Percentiles rank a stretch among this genome's conserved stretches.
phyloP scores from a whole-genome alignment of 2,797 vertebrate genomes.

The Siniperca undulata region DNA sequence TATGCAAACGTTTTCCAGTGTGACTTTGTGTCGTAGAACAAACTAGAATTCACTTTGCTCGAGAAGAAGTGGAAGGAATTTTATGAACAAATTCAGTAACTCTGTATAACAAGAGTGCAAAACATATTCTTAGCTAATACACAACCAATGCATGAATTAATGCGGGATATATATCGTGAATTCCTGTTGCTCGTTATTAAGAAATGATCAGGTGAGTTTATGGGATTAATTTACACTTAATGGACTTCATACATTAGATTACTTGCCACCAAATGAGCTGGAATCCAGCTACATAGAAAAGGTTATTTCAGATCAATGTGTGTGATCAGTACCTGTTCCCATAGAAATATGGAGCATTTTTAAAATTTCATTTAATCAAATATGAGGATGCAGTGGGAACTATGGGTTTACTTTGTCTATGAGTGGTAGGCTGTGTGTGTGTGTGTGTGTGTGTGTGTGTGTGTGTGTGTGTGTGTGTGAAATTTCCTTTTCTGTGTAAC shows the following conservation, averaged over 20 bases:
- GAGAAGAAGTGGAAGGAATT: background rate
- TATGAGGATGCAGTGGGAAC: too few relatives aligned
- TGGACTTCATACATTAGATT: background rate
- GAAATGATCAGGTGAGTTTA: background rate
- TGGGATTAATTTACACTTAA: background rate
- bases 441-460: background rate
- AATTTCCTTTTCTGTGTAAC: background rate
- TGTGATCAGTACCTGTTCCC: background rate
- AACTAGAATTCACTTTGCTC: background rate
- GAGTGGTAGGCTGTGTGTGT: too few relatives aligned
- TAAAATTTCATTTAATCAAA: background rate
- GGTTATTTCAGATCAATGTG: background rate
- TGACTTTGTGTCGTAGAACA: background rate
- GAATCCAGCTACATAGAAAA: background rate
- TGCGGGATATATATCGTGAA: background rate
- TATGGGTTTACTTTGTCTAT: background rate
- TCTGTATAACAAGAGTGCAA: background rate
- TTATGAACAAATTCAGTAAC: background rate
- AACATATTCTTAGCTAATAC: background rate
- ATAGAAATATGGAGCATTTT: background rate
- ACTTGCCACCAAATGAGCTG: background rate
- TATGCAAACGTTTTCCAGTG: background rate
- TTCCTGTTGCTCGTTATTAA: background rate
- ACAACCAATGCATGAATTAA: background rate
- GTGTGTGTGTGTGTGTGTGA: background rate